Conservation (phyloP, 1,140 invertebrate genomes). For the Andricus grossulariae region DNA sequence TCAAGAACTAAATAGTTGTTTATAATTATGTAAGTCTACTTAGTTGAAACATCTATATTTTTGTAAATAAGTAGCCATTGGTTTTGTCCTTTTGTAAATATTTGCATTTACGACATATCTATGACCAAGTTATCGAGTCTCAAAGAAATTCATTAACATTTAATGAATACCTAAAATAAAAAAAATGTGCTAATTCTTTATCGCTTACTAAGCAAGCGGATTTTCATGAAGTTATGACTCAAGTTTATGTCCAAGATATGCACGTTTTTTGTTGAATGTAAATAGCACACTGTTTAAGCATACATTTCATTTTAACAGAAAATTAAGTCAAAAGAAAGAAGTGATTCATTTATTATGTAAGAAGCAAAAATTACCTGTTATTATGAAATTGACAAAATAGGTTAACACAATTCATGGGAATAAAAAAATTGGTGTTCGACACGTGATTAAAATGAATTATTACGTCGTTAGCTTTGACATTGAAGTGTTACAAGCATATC, state of each 20-base stretch:
- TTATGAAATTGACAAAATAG: too few species aligned
- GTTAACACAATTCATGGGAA: too few species aligned
- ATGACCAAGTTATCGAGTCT: neutral
- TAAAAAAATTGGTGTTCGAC: too few species aligned
- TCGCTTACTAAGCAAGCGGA: neutral
- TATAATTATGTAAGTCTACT: too few species aligned
- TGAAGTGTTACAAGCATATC: too few species aligned
- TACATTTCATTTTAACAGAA: too few species aligned
- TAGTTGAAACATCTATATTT: neutral
- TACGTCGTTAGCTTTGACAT: too few species aligned
- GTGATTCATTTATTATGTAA: too few species aligned
- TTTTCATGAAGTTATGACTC: neutral
- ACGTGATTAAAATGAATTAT: too few species aligned
- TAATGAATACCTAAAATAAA: neutral
- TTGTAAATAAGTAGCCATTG: neutral
- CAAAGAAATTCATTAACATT: neutral
- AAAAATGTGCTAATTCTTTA: neutral
- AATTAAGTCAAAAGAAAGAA: too few species aligned
- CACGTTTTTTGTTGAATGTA: neutral
- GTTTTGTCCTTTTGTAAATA: neutral
- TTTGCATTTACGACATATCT: constrained; percentile 11
- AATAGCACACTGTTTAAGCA: neutral
- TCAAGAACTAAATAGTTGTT: too few species aligned
- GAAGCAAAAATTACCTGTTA: too few species aligned
- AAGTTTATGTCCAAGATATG: neutral